Conservation (phyloP, 2,888 invertebrate species). For the Drosophila rellima region DNA sequence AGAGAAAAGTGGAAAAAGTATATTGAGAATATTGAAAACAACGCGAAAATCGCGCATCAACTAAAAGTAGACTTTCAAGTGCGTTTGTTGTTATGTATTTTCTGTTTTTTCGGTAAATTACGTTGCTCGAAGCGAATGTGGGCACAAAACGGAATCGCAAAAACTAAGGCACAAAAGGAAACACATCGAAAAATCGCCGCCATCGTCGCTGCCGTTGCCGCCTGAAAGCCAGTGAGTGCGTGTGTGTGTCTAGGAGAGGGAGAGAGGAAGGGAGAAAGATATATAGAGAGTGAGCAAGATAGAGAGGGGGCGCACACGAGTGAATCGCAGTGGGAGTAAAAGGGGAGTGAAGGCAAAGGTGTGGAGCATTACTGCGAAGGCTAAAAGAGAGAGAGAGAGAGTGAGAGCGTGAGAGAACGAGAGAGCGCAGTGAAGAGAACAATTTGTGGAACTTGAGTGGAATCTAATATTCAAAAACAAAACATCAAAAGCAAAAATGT, state of each 20-base stretch:
- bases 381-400: slow-evolving; percentile 16
- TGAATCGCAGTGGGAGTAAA: slow-evolving; percentile 18
- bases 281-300: slow-evolving; percentile 7
- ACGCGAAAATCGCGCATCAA: slow-evolving; percentile 15
- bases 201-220: slow-evolving; percentile 73
- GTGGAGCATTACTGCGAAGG: slow-evolving; percentile 34
- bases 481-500: slow-evolving; percentile 36
- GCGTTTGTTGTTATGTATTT: slow-evolving; percentile 39
- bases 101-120: slow-evolving; percentile 58
- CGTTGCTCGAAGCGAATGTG: slow-evolving; percentile 60
- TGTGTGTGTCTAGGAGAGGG: slow-evolving; percentile 7
- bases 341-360: slow-evolving; percentile 27
- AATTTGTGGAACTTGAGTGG: slow-evolving; percentile 60
- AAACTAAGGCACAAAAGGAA: slow-evolving; percentile 56
- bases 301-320: slow-evolving; percentile 9
- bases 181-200: slow-evolving; percentile 44
- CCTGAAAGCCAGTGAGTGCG: slow-evolving; percentile 40
- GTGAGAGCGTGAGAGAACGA: slow-evolving; percentile 8
- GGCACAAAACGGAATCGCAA: slow-evolving; percentile 59
- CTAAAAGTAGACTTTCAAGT: slow-evolving; percentile 41
- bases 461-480: slow-evolving; percentile 62
- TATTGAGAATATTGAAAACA: slow-evolving; percentile 19
- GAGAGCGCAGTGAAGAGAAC: slow-evolving; percentile 40
- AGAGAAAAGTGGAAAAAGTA: slow-evolving; percentile 8
- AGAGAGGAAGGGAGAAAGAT: slow-evolving; percentile 1